Conservation (phyloP, 2,113 vertebrate species). For the Pampusana beccarii region DNA sequence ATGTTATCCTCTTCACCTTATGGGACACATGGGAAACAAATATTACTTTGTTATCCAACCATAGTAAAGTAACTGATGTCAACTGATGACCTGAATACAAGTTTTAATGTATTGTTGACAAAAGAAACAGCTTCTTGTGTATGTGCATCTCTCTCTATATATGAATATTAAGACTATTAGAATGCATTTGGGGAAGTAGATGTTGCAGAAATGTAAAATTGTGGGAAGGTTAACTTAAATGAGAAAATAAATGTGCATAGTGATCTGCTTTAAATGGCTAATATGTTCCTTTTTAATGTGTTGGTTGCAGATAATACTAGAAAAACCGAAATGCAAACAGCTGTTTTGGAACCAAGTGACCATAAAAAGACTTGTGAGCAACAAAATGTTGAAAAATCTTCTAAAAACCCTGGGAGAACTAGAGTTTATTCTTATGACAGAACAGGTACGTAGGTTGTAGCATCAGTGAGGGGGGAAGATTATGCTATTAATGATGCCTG, state of each 20-base stretch:
- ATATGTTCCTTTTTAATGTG: background rate
- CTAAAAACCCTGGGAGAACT: background rate
- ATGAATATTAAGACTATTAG: background rate
- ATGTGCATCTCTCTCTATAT: background rate
- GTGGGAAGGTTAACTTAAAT: background rate
- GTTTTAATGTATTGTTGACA: background rate
- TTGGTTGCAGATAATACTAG: constrained; percentile 13
- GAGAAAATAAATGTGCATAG: background rate
- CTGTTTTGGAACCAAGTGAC: background rate
- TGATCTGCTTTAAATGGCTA: background rate
- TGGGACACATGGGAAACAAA: background rate
- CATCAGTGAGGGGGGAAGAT: background rate
- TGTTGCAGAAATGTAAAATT: background rate
- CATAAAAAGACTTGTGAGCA: background rate
- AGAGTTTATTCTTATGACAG: constrained; percentile 1
- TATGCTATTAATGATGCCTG: background rate
- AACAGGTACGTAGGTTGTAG: background rate
- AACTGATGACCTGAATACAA: background rate
- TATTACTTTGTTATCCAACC: background rate
- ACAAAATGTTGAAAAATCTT: background rate
- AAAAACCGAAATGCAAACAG: background rate
- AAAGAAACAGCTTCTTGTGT: background rate
- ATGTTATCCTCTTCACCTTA: background rate
- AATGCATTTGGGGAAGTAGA: background rate
- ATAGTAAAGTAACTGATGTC: background rate